Base-by-base conservation (phyloP, 2,113 vertebrate species). In the Leptocoma aspasia region DNA sequence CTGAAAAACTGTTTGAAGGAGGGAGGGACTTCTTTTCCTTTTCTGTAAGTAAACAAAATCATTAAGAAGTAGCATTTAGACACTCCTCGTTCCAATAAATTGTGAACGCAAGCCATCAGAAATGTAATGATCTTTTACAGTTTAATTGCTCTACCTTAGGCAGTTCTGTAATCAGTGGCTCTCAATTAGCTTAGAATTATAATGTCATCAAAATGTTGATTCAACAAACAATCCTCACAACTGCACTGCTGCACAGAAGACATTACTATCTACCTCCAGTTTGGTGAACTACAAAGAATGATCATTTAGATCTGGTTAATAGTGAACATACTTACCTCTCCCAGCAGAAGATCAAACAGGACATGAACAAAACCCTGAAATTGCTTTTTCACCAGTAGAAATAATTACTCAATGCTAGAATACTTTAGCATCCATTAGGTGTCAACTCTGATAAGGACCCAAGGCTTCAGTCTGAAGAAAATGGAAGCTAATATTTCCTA, bases 1-100 rank as follows among this genome's bases (percentile, higher is more conserved):
- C 99, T 99, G 97, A 99, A 99, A 97, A 99, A 99, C 95, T 99
- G 99, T 96, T 99, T 99, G 96, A 99, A 99, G 17, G 99, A 99
- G 1, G 98, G 99, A 56, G 99, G 98, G 6, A 99, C 98, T 84
- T 99, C 99, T 98, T 99, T 99, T 82, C 99, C 98, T 98, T 99
- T 99, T 97, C 99, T 99, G 95, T 44, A 96, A 95, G 61, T 64
- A 89, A 96, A 94, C 26, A 92, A 45, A 87, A 70, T 69, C 11
- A 53, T 79, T 69, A 84, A 85, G 76, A n/a, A 88, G 33, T 7
- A 71, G n/a, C 71, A 94, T 72, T 45, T 65, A 92, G 75, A 88
- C 33, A 92, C 35, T 60, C 31, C 37, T 94, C 45, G 49, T 92
- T 86, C 61, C 69, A 94, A 95, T 45, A 91, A 90, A 91, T 5